Evolutionary conservation across 1,140 invertebrate species (phyloP).

Genomic region (Drosophila simulans): DNA sequence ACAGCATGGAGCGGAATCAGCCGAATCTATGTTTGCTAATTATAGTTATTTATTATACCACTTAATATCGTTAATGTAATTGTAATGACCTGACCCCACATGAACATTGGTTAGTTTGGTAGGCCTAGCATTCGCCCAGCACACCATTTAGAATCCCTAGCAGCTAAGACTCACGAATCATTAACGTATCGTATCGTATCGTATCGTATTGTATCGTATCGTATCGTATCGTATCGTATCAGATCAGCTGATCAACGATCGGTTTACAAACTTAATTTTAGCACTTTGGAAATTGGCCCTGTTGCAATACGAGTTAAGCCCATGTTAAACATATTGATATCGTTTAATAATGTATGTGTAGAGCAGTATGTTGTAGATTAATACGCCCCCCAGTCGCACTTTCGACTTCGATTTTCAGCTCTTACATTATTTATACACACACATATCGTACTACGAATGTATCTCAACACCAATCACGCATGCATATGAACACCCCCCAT

Average conservation of each 20-base stretch:
- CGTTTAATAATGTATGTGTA: constrained; percentile 39
- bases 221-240: constrained; percentile 32
- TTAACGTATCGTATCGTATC: constrained; percentile 36
- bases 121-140: constrained; percentile 50
- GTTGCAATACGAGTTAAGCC: constrained; percentile 76
- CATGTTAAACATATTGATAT: constrained; percentile 66
- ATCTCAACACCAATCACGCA: constrained; percentile 68
- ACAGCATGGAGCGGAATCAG: constrained; percentile 44
- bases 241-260: constrained; percentile 23
- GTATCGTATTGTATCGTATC: constrained; percentile 27
- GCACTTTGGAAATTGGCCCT: constrained; percentile 75
- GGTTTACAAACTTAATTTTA: constrained; percentile 70
- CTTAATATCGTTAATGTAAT: constrained; percentile 80
- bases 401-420: constrained; percentile 49
- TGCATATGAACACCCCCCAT: constrained; percentile 14
- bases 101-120: constrained; percentile 67
- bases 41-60: constrained; percentile 81
- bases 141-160: constrained; percentile 51
- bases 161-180: constrained; percentile 52
- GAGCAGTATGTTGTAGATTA: constrained; percentile 46
- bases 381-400: constrained; percentile 12
- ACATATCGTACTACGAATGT: constrained; percentile 55
- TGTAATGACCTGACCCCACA: constrained; percentile 56
- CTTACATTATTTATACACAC: constrained; percentile 41
- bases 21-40: constrained; percentile 65